Conservation (phyloP, 2,888 invertebrate species). For the Nezara viridula region DNA sequence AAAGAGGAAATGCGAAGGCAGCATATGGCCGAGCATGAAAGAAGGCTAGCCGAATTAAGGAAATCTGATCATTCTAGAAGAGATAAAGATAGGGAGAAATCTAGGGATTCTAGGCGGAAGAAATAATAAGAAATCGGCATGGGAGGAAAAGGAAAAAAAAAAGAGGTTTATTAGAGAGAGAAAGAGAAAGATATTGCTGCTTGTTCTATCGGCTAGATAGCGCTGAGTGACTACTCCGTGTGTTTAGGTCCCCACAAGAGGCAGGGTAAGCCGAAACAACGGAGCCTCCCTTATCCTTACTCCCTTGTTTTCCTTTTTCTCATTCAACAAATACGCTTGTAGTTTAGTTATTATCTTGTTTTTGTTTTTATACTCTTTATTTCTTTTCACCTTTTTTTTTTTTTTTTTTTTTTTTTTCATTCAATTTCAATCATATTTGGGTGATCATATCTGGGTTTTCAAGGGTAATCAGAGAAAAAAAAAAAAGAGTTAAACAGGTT, state of each 20-base stretch:
- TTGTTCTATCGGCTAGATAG: slow-evolving; percentile 59
- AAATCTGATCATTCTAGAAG: slow-evolving; percentile 63
- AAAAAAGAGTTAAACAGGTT: slow-evolving; percentile 52
- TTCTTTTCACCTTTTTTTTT: slow-evolving; percentile 27
- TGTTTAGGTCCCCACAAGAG: slow-evolving; percentile 56
- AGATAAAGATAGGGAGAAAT: slow-evolving; percentile 62
- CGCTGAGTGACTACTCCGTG: slow-evolving; percentile 59
- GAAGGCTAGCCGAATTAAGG: slow-evolving; percentile 77
- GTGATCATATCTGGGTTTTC: slow-evolving; percentile 57
- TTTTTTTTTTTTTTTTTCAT: neutral
- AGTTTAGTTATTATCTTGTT: slow-evolving; percentile 46
- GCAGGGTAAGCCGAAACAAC: slow-evolving; percentile 57
- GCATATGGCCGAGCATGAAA: slow-evolving; percentile 89
- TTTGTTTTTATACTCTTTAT: neutral
- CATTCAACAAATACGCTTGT: slow-evolving; percentile 57
- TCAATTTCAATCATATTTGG: slow-evolving; percentile 35
- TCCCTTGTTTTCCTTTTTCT: slow-evolving; percentile 54
- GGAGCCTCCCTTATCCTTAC: slow-evolving; percentile 56
- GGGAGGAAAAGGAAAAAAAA: slow-evolving; percentile 59
- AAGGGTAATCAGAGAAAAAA: slow-evolving; percentile 57
- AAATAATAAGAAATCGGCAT: slow-evolving; percentile 60
- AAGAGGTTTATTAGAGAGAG: slow-evolving; percentile 37
- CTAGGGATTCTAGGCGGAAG: slow-evolving; percentile 62
- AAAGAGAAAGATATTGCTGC: slow-evolving; percentile 52
- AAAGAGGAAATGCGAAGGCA: slow-evolving; percentile 90